Evolutionary conservation across 1,140 invertebrate genomes (phyloP).

Genomic region (Hormaphis cornu): DNA sequence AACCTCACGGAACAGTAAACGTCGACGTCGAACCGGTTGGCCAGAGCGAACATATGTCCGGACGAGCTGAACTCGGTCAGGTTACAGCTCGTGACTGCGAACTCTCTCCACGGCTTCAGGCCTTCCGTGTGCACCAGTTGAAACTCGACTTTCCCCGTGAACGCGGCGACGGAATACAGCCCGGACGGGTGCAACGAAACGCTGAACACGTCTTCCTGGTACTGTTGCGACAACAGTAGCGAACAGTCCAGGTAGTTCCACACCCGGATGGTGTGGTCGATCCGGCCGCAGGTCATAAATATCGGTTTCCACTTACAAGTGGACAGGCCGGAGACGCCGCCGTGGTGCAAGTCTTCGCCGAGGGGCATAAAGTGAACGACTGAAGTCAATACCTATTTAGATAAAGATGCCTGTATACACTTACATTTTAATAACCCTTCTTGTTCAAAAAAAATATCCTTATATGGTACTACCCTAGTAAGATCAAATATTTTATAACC

Average conservation of each 20-base stretch:
- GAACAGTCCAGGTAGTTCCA: slow-evolving; percentile 80
- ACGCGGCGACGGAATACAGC: slow-evolving; percentile 77
- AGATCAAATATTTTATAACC: too few species aligned
- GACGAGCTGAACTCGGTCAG: slow-evolving; percentile 64
- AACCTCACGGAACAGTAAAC: slow-evolving; percentile 68
- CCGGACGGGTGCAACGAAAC: slow-evolving; percentile 69
- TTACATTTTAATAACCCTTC: too few species aligned
- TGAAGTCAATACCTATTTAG: too few species aligned
- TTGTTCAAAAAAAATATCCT: too few species aligned
- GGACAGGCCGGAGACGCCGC: slow-evolving; percentile 63
- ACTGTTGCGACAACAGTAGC: slow-evolving; percentile 69
- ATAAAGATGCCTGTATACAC: slow-evolving; percentile 39
- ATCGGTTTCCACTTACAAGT: slow-evolving; percentile 81
- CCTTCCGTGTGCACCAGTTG: slow-evolving; percentile 81
- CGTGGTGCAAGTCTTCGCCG: slow-evolving; percentile 68
- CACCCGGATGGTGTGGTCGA: slow-evolving; percentile 71
- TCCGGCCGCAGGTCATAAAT: slow-evolving; percentile 68
- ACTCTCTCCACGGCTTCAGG: slow-evolving; percentile 65
- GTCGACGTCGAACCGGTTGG: slow-evolving; percentile 66
- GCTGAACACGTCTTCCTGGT: slow-evolving; percentile 67
- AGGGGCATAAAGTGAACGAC: slow-evolving; percentile 45
- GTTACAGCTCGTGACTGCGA: slow-evolving; percentile 60
- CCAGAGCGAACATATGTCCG: slow-evolving; percentile 73
- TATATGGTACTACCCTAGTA: too few species aligned
- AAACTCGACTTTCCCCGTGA: slow-evolving; percentile 76